Percentiles rank a stretch among this genome's conserved stretches.
These are phyloP conservation scores for Rhinogobio ventralis DNA, from an alignment of 2,797 vertebrate species.

Conservation along the genomic window DNA sequence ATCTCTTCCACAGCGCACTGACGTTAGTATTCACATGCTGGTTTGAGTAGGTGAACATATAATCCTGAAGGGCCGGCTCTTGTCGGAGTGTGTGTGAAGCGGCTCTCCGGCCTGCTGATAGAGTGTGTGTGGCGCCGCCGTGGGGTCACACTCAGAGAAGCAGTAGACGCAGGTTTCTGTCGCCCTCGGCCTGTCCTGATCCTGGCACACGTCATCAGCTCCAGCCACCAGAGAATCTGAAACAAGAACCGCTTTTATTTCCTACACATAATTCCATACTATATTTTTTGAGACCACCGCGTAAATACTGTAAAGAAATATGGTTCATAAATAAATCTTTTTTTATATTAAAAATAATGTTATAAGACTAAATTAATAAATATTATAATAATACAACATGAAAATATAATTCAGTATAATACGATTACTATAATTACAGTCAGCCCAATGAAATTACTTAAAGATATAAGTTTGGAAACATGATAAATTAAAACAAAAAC, in stretches of 20 bases:
- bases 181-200: conserved; percentile 62
- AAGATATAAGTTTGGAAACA: no score
- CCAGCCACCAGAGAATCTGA: conserved; percentile 57
- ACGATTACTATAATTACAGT: no score
- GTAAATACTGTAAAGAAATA: background rate
- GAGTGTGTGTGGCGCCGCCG: background rate
- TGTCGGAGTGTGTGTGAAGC: background rate
- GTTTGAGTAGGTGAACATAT: conserved; percentile 63
- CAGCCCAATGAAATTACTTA: no score
- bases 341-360: no score
- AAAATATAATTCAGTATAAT: no score
- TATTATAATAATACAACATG: no score
- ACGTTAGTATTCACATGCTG: conserved; percentile 29
- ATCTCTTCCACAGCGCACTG: background rate
- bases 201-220: background rate
- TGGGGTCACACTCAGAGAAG: conserved; percentile 68
- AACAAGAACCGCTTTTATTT: background rate
- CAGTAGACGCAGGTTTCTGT: conserved; percentile 78
- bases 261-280: background rate
- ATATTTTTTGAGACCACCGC: no score
- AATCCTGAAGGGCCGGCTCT: conserved; percentile 48
- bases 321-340: no score
- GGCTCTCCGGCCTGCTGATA: conserved; percentile 60
- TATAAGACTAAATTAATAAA: no score
- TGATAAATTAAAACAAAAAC: no score